Evolutionary conservation across 2,797 vertebrate species (phyloP), one percentile per base, ranked within the genome.

Genomic region (Chelon labrosus): DNA sequence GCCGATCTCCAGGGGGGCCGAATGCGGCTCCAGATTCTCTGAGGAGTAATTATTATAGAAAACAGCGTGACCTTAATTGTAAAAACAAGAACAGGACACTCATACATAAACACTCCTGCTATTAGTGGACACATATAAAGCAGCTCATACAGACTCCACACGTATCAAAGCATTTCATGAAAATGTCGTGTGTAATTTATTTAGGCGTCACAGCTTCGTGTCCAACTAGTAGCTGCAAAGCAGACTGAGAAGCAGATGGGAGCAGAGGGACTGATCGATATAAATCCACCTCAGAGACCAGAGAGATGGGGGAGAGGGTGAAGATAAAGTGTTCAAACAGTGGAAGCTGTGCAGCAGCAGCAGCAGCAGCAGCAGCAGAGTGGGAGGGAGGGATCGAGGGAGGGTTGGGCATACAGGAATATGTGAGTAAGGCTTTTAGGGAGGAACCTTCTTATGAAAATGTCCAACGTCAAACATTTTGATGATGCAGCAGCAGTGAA

Each of bases 21-120:
- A 91, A 60, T 97, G 97, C 35, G 96, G 95, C 68, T 98, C 97
- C 92, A 99, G 92, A 90, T 99, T 99, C 87, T 99, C 98, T 99
- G 87, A 20, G 25, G 67, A 64, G 56, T 0, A 60, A 66, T 8
- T 64, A 51, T 1, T 0, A 12, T 64, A 41, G 42, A 9, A 68
- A 41, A 46, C 22, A 10, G 11, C 7, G 20, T 51, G 37, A 65
- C 0, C 7, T 39, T 8, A 31, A 44, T 2, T 27, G 4, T 12
- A 7, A 7, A 10, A 39, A 49, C 2, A 38, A 47, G 20, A 12
- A 44, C 11, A 2, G 22, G n/a, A 50, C 22, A 22, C 22, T 22
- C 22, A 3, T 22, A n/a, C n/a, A n/a, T n/a, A n/a, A n/a, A n/a
- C n/a, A n/a, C n/a, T n/a, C n/a, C n/a, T n/a, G n/a, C n/a, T n/a